Base-by-base conservation (phyloP, 2,113 vertebrate species). In the Ranitomeya variabilis region DNA sequence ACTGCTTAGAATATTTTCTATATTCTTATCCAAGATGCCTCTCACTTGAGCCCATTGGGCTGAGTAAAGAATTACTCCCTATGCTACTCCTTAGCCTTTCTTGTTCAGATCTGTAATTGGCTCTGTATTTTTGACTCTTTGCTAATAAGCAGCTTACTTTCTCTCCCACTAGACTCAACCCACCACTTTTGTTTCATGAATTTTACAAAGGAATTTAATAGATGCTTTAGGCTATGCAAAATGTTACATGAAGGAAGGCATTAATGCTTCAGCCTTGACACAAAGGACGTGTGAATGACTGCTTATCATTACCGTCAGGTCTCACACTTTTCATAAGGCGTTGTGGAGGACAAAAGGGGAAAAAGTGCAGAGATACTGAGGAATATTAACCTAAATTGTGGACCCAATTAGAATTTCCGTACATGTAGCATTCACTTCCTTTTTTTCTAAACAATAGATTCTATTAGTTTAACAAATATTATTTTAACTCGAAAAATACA, bases 201-300 rank as follows among this genome's bases (percentile, higher is more conserved):
- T 99, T 99, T 99, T 99, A 99, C 98, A 99, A 99, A 98, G 97
- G 97, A 97, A 98, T 99, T 99, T 99, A 99, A 99, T 98, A 98
- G 97, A 98, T 96, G 97, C 98, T 99, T 98, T 99, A 99, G 98
- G 98, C 98, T 98, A 99, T 99, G 98, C 98, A 99, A 99, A 99
- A 98, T 96, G 97, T 97, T 96, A 97, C 96, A 96, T 97, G 97
- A 97, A 96, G 96, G 95, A 94, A 96, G 95, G 96, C 95, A 97
- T 98, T 96, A 97, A 98, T 97, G 96, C 94, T 94, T 91, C 91
- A 97, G 96, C 95, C 95, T 96, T 96, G 96, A 97, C 97, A 97
- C 96, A 94, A 95, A 97, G 95, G 95, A 97, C 92, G 95, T 96
- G 96, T 95, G 97, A 98, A 96, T 95, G 95, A 96, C 96, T 98